These are phyloP conservation scores for Microtus pennsylvanicus DNA, from an alignment of 2,113 vertebrate genomes.

Conservation along the genomic window DNA sequence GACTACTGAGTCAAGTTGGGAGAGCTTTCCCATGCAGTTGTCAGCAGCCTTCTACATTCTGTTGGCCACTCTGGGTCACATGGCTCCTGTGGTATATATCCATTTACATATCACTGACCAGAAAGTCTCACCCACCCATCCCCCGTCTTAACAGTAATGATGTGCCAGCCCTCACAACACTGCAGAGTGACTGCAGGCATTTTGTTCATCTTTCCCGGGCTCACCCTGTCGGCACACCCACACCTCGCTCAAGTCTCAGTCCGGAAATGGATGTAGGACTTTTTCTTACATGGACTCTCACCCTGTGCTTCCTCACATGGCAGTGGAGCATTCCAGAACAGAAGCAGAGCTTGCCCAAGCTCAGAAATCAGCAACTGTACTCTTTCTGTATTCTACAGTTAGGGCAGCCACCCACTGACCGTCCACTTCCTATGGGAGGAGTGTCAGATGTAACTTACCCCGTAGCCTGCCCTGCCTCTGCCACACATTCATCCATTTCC, in stretches of 20 bases:
- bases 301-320: rapidly evolving
- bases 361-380: rapidly evolving
- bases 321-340: background rate
- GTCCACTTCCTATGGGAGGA: rapidly evolving
- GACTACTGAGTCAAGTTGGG: background rate
- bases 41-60: rapidly evolving
- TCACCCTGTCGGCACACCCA: rapidly evolving
- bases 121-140: rapidly evolving
- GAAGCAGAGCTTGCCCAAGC: background rate
- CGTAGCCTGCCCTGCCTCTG: background rate
- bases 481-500: too few species aligned
- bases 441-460: rapidly evolving
- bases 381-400: rapidly evolving
- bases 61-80: rapidly evolving
- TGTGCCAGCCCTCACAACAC: rapidly evolving
- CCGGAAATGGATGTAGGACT: background rate
- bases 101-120: rapidly evolving
- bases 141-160: rapidly evolving
- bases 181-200: rapidly evolving
- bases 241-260: rapidly evolving
- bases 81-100: rapidly evolving
- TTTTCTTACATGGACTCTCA: background rate
- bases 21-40: background rate
- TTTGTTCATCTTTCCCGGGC: background rate
- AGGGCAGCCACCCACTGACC: background rate